These are phyloP conservation scores for Heliconius hewitsoni DNA, from an alignment of 1,140 invertebrate species.

Conservation along the genomic window DNA sequence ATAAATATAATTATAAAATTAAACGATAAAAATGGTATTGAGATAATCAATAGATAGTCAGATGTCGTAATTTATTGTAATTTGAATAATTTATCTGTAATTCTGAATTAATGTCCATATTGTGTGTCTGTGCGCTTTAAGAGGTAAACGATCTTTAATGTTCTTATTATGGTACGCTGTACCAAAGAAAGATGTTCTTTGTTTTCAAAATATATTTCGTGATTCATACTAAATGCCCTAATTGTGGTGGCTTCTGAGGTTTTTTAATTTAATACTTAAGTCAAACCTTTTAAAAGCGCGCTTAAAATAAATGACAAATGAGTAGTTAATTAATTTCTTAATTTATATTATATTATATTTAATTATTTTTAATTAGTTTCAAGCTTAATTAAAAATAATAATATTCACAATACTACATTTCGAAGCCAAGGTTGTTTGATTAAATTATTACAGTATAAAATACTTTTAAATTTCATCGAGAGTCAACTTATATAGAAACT, in stretches of 20 bases:
- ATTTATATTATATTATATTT: background rate
- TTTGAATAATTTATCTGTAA: background rate
- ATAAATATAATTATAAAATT: too few species aligned
- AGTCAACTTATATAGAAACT: background rate
- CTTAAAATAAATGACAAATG: background rate
- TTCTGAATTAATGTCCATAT: background rate
- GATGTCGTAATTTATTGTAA: background rate
- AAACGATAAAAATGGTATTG: too few species aligned
- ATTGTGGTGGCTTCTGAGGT: background rate
- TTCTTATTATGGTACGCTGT: background rate
- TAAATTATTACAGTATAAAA: background rate
- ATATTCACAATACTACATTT: background rate
- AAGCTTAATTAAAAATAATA: background rate
- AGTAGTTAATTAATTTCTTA: background rate
- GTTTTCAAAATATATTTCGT: slow-evolving; percentile 12
- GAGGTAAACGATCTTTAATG: slow-evolving; percentile 11
- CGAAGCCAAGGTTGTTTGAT: background rate
- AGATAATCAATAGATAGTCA: background rate
- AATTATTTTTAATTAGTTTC: background rate
- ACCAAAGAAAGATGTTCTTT: slow-evolving; percentile 10
- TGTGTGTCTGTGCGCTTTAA: slow-evolving; percentile 12
- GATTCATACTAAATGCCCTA: background rate
- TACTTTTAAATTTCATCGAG: background rate
- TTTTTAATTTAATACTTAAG: background rate
- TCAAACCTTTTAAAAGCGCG: background rate